Percentiles rank a stretch among this genome's conserved stretches.
Conservation (phyloP, 2,888 invertebrate species). For the Conops quadrifasciatus region DNA sequence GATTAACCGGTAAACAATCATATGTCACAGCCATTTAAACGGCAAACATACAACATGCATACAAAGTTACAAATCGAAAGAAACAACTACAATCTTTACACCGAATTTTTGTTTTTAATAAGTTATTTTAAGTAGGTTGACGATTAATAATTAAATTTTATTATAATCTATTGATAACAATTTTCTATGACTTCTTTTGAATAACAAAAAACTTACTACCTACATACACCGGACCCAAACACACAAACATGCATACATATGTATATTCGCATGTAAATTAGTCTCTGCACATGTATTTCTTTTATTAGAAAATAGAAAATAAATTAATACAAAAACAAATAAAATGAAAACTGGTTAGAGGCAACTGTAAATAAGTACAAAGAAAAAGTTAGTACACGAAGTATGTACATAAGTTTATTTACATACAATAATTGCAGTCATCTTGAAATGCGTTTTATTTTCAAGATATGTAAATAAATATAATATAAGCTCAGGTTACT, state of each 20-base stretch:
- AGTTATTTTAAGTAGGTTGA: neutral
- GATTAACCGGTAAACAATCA: neutral
- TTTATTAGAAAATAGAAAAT: neutral
- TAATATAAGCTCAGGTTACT: too few species aligned
- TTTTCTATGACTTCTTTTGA: slow-evolving; percentile 16
- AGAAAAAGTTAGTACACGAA: too few species aligned
- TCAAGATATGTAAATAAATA: too few species aligned
- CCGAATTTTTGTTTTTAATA: slow-evolving; percentile 7
- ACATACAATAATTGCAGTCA: too few species aligned
- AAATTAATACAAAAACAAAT: neutral
- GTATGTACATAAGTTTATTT: too few species aligned
- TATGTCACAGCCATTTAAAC: too few species aligned
- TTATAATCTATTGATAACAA: slow-evolving; percentile 1
- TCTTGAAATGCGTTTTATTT: too few species aligned
- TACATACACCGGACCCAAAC: too few species aligned
- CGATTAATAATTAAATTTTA: neutral
- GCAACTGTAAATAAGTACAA: neutral
- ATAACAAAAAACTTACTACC: too few species aligned
- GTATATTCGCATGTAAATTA: neutral
- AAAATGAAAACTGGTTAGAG: neutral
- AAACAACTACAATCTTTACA: neutral
- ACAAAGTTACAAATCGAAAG: neutral
- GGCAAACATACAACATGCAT: neutral
- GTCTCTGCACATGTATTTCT: too few species aligned
- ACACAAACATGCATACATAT: neutral